These are phyloP conservation scores for Dorcus parallelipipedus DNA, from an alignment of 2,888 invertebrate genomes.

Conservation along the genomic window DNA sequence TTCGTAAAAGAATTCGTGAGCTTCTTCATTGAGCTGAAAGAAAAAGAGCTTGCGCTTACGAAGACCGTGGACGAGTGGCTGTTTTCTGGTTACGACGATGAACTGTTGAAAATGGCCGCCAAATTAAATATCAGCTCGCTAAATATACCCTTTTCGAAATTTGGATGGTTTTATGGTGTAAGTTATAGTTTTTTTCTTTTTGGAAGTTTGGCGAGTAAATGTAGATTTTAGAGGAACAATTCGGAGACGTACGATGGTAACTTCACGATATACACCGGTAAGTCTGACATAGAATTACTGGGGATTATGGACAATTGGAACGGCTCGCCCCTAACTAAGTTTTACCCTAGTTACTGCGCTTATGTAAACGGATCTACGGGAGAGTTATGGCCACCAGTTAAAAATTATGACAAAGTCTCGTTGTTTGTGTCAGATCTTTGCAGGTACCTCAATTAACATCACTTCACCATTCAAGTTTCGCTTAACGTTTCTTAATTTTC, in stretches of 20 bases:
- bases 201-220: neutral
- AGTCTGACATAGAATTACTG: constrained; percentile 59
- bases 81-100: constrained; percentile 80
- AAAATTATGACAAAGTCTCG: constrained; percentile 55
- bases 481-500: neutral
- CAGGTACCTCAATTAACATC: constrained; percentile 53
- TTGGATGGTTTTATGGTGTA: constrained; percentile 82
- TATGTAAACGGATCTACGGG: constrained; percentile 71
- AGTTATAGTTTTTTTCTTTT: constrained; percentile 38
- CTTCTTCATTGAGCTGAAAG: constrained; percentile 54
- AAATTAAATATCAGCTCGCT: constrained; percentile 53
- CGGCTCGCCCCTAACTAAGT: constrained; percentile 54
- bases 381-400: constrained; percentile 75
- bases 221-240: constrained; percentile 64
- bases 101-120: constrained; percentile 57
- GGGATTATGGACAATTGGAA: constrained; percentile 75
- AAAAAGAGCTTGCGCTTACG: constrained; percentile 56
- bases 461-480: neutral
- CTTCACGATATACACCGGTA: constrained; percentile 75
- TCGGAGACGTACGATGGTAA: constrained; percentile 71
- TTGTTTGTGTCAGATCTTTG: constrained; percentile 78
- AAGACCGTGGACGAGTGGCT: constrained; percentile 67
- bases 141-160: constrained; percentile 67
- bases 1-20: constrained; percentile 53
- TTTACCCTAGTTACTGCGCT: constrained; percentile 61